Evolutionary conservation across 2,797 vertebrate genomes (phyloP).

Genomic region (Mycteria americana): DNA sequence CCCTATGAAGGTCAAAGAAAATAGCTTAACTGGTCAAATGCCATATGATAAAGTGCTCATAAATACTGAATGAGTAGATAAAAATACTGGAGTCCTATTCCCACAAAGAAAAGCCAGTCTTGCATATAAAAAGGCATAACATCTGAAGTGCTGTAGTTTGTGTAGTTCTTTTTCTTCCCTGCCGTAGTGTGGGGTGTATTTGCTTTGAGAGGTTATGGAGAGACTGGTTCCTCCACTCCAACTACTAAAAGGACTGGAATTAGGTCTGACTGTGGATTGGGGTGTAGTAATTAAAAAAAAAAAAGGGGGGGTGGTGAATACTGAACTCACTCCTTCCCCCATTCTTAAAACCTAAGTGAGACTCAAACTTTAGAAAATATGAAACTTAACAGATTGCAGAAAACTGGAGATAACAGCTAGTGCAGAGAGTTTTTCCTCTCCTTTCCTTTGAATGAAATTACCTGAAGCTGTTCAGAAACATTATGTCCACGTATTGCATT

Average conservation of each 20-base stretch:
- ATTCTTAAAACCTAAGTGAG: neutral
- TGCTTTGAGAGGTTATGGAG: neutral
- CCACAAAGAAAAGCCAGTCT: neutral
- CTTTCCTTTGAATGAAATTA: slow-evolving; percentile 61
- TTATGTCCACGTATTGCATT: slow-evolving; percentile 54
- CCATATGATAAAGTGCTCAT: neutral
- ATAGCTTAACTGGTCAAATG: neutral
- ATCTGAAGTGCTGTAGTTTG: neutral
- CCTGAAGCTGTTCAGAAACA: slow-evolving; percentile 80
- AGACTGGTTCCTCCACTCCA: neutral
- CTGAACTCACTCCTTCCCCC: neutral
- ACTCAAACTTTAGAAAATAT: neutral
- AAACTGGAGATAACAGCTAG: neutral
- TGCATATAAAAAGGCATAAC: neutral
- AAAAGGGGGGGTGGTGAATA: neutral
- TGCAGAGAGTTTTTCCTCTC: neutral
- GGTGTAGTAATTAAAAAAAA: neutral
- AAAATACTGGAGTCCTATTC: neutral
- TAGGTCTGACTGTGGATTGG: neutral
- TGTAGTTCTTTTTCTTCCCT: neutral
- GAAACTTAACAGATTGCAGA: neutral
- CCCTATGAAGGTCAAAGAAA: neutral
- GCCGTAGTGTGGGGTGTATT: neutral
- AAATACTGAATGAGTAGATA: neutral
- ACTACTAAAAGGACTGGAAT: neutral